Conservation (phyloP, 2,888 invertebrate genomes). For the Calameuta idolon region DNA sequence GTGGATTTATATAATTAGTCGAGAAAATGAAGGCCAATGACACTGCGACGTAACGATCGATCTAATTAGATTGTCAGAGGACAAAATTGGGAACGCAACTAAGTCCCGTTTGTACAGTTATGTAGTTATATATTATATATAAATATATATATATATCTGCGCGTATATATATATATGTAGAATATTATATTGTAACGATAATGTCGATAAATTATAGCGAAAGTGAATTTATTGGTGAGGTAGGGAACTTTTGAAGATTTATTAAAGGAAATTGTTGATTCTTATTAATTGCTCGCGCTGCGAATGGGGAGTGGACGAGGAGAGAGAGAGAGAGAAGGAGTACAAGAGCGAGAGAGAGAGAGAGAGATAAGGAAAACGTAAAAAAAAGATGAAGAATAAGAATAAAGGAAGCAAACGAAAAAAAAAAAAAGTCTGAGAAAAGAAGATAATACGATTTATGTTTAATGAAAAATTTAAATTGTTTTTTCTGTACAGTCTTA, state of each 20-base stretch:
- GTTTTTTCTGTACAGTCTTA: slow-evolving; percentile 30
- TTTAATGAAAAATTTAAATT: slow-evolving; percentile 17
- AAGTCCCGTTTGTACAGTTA: slow-evolving; percentile 60
- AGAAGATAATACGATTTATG: slow-evolving; percentile 6
- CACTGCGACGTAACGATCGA: slow-evolving; percentile 32
- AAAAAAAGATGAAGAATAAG: neutral
- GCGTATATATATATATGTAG: slow-evolving; percentile 42
- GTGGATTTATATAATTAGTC: slow-evolving; percentile 13
- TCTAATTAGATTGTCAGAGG: slow-evolving; percentile 27
- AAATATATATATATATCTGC: slow-evolving; percentile 41
- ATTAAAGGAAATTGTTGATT: slow-evolving; percentile 47
- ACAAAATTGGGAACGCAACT: slow-evolving; percentile 41
- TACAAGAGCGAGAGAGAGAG: no score
- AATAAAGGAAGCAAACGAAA: slow-evolving; percentile 7
- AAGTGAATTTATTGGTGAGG: slow-evolving; percentile 26
- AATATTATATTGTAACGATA: slow-evolving; percentile 40
- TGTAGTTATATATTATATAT: slow-evolving; percentile 48
- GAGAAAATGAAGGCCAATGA: slow-evolving; percentile 33
- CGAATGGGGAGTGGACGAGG: neutral
- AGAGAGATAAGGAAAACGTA: neutral
- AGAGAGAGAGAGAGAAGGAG: neutral
- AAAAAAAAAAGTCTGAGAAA: neutral
- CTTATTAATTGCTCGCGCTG: slow-evolving; percentile 31
- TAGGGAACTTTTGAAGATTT: slow-evolving; percentile 45
- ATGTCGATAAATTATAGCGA: slow-evolving; percentile 37